Evolutionary conservation across 2,113 vertebrate genomes (phyloP), one percentile per base, ranked within the genome.

Genomic region (Thamnophis sirtalis): DNA sequence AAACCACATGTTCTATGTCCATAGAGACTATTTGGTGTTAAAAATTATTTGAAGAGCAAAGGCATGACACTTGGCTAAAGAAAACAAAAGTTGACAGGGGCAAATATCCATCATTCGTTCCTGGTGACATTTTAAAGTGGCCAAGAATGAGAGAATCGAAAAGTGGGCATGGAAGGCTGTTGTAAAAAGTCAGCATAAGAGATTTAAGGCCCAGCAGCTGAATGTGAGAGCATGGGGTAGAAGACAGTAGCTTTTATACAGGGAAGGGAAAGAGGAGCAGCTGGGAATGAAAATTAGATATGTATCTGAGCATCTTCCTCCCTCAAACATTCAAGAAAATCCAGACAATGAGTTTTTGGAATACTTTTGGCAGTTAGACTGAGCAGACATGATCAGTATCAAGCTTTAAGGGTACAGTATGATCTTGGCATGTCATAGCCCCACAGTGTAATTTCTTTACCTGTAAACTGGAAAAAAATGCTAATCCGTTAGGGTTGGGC

Each of bases 151-250:
- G 51, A 49, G 51, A 56, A n/a, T 90, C 38, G 53, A 86, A 84
- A 80, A 56, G 15, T 58, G 33, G 43, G 86, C 53, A 88, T 19
- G 13, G 53, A 51, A 88, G 43, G 43, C 38, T 87, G 73, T 54
- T 73, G 73, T 50, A 84, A 8, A 21, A 90, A 90, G 38, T 88
- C 53, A 88, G n/a, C 86, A n/a, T 28, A 28, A 10, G 54, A 91
- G 89, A 93, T 91, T 56, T 90, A 90, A 91, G 51, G 15, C 86
- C 53, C 51, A 91, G 48, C 92, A 93, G 92, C 86, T 88, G 92
- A n/a, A 90, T 24, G 21, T 15, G 49, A 53, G 24, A 43, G 33
- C 43, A 54, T 33, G 63, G 21, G 49, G 84, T 9, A 50, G 68
- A 93, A 56, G 63, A 84, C 28, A 68, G 22, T 60, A 54, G 63